Base-by-base conservation (phyloP, 2,113 vertebrate species). In the Pelecanus crispus region DNA sequence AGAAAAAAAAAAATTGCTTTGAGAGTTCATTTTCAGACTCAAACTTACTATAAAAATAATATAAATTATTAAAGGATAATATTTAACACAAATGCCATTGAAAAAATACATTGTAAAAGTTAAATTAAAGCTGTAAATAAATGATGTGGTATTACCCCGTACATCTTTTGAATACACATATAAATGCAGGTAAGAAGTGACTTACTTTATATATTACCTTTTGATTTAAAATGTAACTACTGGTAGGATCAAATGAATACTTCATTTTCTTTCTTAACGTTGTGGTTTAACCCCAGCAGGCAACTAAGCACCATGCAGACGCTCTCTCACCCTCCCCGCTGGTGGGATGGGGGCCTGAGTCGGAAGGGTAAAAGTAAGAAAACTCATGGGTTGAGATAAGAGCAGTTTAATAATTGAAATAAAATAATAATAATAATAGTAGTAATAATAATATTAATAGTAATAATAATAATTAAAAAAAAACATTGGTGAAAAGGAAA, bases 61-160 rank as follows among this genome's bases (percentile, higher is more conserved):
- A 87, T 42, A 74, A 96, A 88, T 93, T 53, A 95, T 93, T 97
- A 92, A 92, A 49, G 52, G 73, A 92, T 65, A 92, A 86, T 90
- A 80, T 78, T 93, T 94, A 94, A 91, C 25, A 52, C 11, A 91
- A 83, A 88, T 90, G 53, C 42, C 56, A 82, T 31, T 28, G n/a
- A 45, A 71, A 92, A 96, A 85, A 75, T 86, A 29, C 42, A 82
- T 92, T 88, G 34, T 26, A 94, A 94, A 92, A 88, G 53, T 85
- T 97, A 96, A 96, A 81, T 44, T 31, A 24, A 86, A 80, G 26
- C n/a, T 90, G 58, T 86, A 92, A 92, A 94, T 90, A 94, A 94
- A 91, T 83, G 4, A 66, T 62, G 26, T 63, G 38, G 15, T 42
- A 78, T 49, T 79, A 72, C 6, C 11, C 4, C 7, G 22, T 59